These are phyloP conservation scores for Kudoa iwatai DNA, from an alignment of 30 jellyfish, hydroid and myxozoan species.

Conservation along the genomic window DNA sequence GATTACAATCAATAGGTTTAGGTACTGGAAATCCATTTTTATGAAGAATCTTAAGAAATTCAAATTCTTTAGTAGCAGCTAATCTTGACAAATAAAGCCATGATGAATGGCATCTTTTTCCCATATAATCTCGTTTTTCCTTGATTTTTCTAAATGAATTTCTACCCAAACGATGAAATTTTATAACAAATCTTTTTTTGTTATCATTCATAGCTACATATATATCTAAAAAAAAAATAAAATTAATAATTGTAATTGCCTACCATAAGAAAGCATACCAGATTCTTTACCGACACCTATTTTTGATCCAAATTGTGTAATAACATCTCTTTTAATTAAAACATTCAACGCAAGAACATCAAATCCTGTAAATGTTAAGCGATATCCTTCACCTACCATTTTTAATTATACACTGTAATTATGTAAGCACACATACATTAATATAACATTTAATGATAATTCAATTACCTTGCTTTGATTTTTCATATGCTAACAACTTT, in stretches of 20 bases:
- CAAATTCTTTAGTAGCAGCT: slow-evolving; percentile 69
- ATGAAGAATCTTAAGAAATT: slow-evolving; percentile 53
- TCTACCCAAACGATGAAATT: slow-evolving; percentile 71
- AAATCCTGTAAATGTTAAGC: slow-evolving; percentile 33
- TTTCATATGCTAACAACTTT: slow-evolving; percentile 20
- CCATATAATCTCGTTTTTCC: slow-evolving; percentile 50
- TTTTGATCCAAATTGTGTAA: slow-evolving; percentile 55
- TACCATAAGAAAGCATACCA: slow-evolving; percentile 3
- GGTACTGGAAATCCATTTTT: slow-evolving; percentile 75
- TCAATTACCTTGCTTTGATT: slow-evolving; percentile 13
- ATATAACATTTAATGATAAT: not conserved
- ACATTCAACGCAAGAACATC: slow-evolving; percentile 56
- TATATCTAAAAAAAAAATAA: not conserved
- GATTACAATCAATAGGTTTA: slow-evolving; percentile 38
- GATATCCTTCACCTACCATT: slow-evolving; percentile 29
- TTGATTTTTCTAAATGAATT: slow-evolving; percentile 53
- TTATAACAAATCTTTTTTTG: slow-evolving; percentile 63
- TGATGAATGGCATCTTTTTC: slow-evolving; percentile 17
- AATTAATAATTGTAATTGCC: not conserved
- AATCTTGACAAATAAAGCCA: slow-evolving; percentile 64
- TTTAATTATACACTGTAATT: not conserved
- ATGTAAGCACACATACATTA: not conserved
- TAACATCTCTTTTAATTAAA: slow-evolving; percentile 19
- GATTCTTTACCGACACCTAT: slow-evolving; percentile 97
- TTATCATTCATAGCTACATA: slow-evolving; percentile 74